These are phyloP conservation scores for Crambe crambe DNA, from an alignment of 37 sponge, comb jelly and placozoan genomes.

Conservation along the genomic window DNA sequence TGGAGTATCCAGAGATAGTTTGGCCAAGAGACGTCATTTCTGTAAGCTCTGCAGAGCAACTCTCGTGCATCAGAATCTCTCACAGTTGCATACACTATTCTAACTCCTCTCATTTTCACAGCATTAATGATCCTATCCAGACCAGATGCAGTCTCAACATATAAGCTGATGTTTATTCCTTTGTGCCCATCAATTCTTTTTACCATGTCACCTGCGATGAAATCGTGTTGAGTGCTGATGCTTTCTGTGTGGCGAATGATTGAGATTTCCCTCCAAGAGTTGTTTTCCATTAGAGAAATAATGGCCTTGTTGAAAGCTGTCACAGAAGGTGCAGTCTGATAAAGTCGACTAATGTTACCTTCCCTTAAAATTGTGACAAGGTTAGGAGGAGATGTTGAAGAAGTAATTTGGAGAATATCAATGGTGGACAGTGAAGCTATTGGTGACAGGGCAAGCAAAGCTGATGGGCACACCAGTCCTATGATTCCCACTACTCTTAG, in stretches of 20 bases:
- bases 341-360: not conserved
- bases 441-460: slow-evolving; percentile 7
- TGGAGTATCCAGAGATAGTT: slow-evolving; percentile 28
- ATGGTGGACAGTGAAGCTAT: slow-evolving; percentile 16
- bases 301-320: slow-evolving; percentile 6
- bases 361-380: not conserved
- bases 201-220: not conserved
- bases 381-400: not conserved
- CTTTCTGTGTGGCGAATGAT: not conserved
- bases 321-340: slow-evolving; percentile 19
- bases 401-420: slow-evolving; percentile 8
- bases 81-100: slow-evolving; percentile 18
- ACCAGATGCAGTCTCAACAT: not conserved
- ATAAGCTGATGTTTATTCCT: not conserved
- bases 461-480: slow-evolving; percentile 26
- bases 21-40: slow-evolving; percentile 9
- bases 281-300: slow-evolving; percentile 13
- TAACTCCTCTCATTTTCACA: not conserved
- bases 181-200: not conserved
- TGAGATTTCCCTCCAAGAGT: not conserved
- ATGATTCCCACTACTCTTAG: slow-evolving; percentile 18
- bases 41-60: slow-evolving; percentile 24
- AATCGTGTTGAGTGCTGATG: not conserved
- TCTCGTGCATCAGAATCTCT: not conserved
- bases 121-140: not conserved